A percentile compares a stretch with the other conserved stretches of the same genome.
Conservation (phyloP, 2,797 vertebrate species). For the Falco novaeseelandiae region DNA sequence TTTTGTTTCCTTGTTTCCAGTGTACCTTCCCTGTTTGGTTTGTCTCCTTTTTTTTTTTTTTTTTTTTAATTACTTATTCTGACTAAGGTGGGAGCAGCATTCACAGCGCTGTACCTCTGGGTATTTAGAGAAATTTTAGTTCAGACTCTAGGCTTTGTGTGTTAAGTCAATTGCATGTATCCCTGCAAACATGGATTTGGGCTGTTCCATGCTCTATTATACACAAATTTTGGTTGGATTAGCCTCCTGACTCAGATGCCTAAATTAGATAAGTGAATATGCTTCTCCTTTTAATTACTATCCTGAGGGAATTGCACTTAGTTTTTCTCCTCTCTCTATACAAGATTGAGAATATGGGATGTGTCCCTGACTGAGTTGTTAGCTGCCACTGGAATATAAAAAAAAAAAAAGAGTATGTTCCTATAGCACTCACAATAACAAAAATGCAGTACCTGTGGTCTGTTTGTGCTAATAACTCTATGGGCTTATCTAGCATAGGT, state of each 20-base stretch:
- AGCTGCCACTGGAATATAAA: not conserved
- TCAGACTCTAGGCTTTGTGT: fast-evolving
- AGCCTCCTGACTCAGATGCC: not conserved
- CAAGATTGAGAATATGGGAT: not conserved
- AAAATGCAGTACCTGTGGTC: not conserved
- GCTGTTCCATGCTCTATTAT: not conserved
- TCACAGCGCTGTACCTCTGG: not conserved
- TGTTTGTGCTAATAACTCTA: not conserved
- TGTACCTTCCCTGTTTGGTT: not conserved
- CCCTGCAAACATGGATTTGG: not conserved
- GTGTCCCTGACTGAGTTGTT: not conserved
- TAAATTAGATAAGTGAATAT: conserved; percentile 10
- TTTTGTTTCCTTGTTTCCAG: not conserved
- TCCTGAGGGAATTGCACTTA: not conserved
- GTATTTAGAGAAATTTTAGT: not conserved
- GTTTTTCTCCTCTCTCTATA: not conserved
- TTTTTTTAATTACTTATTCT: not conserved
- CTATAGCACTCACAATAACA: not conserved
- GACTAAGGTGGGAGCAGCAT: not conserved
- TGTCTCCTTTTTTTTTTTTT: not conserved
- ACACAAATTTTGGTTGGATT: not conserved
- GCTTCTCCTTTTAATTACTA: not conserved
- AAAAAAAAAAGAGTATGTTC: not conserved
- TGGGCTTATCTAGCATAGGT: fast-evolving
- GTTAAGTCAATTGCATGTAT: not conserved